Evolutionary conservation across 1,140 invertebrate species (phyloP), one percentile per base, ranked within the genome.

Genomic region (Lepidostoma basale): DNA sequence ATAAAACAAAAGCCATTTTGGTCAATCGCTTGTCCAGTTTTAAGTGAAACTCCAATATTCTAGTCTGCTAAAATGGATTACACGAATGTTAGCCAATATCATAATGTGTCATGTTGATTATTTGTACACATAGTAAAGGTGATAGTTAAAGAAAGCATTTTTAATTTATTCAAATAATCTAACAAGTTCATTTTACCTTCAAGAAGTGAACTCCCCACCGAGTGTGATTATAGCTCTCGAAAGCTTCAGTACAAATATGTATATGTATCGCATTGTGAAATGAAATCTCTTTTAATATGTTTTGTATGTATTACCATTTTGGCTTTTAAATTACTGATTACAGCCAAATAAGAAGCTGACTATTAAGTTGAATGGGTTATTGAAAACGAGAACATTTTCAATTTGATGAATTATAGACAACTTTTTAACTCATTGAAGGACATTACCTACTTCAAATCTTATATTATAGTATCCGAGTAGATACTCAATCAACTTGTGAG

Each of bases 371-470:
- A n/a, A n/a, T n/a, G n/a, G n/a, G n/a, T 49, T 22, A 49, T 49
- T 49, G 10, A 49, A 23, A 49, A 23, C 25, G 22, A 23, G 45
- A 18, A 49, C 18, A 18, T 22, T 49, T 8, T 23, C 45, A 49
- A 23, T 49, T 49, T 49, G 18, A 22, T 49, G n/a, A n/a, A n/a
- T n/a, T 49, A 12, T 23, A 49, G 45, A 49, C n/a, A 49, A 9
- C 22, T 6, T 49, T 49, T 20, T 49, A 18, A 25, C n/a, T 49
- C 5, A 14, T 40, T 16, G 18, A 5, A 40, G 16, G 18, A 14
- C 18, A 40, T 6, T 40, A 40, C 18, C 14, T 40, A 16, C 18
- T 40, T 40, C 39, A 40, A 40, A 40, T 40, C 2, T 40, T 16
- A 3, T 40, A 40, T 40, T 40, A n/a, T n/a, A n/a, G n/a, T n/a